These are phyloP conservation scores for Linhomoeus sp. DNA, from an alignment of 2,888 invertebrate species.

Conservation along the genomic window DNA sequence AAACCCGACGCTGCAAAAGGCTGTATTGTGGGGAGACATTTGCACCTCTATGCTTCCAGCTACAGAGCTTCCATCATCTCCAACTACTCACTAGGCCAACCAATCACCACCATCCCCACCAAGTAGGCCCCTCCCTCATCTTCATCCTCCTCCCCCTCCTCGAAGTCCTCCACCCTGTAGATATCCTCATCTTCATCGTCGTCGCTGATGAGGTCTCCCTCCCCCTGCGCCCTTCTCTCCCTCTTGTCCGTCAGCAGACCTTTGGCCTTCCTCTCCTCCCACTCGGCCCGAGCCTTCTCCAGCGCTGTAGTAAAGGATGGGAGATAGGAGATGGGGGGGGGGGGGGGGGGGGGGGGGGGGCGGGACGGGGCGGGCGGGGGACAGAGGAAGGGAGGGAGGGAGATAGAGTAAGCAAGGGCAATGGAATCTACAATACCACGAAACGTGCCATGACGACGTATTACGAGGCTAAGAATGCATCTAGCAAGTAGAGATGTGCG, in stretches of 20 bases:
- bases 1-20: too few relatives aligned
- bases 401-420: too few relatives aligned
- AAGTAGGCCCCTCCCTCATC: not conserved
- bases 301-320: constrained; percentile 44
- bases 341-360: too few relatives aligned
- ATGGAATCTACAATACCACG: too few relatives aligned
- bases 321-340: too few relatives aligned
- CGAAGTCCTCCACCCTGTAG: constrained; percentile 12
- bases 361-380: too few relatives aligned
- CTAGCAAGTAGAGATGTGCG: too few relatives aligned
- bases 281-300: constrained; percentile 45
- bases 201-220: constrained; percentile 11
- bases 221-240: constrained; percentile 9
- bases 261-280: constrained; percentile 42
- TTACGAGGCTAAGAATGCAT: too few relatives aligned
- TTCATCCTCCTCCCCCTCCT: not conserved
- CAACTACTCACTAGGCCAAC: not conserved
- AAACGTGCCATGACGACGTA: too few relatives aligned
- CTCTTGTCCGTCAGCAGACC: constrained; percentile 12
- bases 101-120: not conserved
- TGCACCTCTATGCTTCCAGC: too few relatives aligned
- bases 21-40: too few relatives aligned
- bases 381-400: too few relatives aligned
- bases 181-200: constrained; percentile 19
- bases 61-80: not conserved